Percentiles rank a stretch among this genome's conserved stretches.
Evolutionary conservation across 2,797 vertebrate genomes (phyloP).

Genomic region (Premnoplex brunnescens): DNA sequence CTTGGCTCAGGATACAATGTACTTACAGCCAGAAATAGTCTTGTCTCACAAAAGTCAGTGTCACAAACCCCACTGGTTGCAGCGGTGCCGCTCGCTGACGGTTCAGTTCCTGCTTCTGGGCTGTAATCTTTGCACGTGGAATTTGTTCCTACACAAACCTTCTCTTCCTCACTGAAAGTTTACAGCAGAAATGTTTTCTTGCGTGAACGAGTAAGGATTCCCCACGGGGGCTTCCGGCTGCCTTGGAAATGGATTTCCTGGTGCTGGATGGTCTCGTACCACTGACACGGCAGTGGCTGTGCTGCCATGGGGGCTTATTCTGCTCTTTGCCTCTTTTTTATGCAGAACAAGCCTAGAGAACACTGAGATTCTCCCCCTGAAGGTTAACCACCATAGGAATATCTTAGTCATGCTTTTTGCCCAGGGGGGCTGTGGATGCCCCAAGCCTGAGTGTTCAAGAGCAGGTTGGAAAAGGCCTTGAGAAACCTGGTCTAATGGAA

Average conservation of each 20-base stretch:
- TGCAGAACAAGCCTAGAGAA: not conserved
- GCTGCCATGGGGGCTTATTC: not conserved
- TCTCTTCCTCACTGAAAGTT: not conserved
- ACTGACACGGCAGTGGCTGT: not conserved
- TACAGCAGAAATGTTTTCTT: not conserved
- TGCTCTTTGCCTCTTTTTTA: not conserved
- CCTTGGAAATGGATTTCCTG: conserved; percentile 13
- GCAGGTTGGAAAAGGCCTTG: not conserved
- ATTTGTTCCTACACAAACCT: not conserved
- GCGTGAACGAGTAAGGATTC: not conserved
- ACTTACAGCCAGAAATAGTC: not conserved
- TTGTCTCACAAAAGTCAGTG: not conserved
- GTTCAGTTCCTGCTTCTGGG: not conserved
- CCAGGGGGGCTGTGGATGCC: not conserved
- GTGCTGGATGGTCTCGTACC: not conserved
- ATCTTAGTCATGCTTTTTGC: not conserved
- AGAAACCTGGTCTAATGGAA: not conserved
- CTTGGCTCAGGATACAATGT: not conserved
- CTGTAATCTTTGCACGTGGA: not conserved
- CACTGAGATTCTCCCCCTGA: not conserved
- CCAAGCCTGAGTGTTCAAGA: not conserved
- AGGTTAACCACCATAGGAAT: not conserved
- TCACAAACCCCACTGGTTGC: not conserved
- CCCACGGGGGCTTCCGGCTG: not conserved
- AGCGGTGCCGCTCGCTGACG: not conserved